A percentile compares a stretch with the other conserved stretches of the same genome.
Conservation (phyloP, 35 echinoderm and acorn worm species). For the Eucidaris tribuloides region DNA sequence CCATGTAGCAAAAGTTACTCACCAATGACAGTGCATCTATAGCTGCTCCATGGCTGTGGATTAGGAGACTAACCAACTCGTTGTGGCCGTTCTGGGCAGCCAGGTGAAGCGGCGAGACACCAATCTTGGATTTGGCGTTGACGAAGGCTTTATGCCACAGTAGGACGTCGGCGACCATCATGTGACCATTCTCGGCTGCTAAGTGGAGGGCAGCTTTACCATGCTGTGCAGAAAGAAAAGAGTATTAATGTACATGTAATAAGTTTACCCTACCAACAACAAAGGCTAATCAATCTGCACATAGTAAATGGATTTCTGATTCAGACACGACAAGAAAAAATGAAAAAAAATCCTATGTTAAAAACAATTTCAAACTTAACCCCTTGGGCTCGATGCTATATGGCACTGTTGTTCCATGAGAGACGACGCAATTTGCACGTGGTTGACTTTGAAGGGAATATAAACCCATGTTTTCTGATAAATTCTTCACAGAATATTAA, state of each 20-base stretch:
- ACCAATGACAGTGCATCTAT: constrained; percentile 98
- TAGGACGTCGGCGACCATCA: constrained; percentile 76
- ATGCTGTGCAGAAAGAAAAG: constrained; percentile 57
- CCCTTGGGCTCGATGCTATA: too few relatives aligned
- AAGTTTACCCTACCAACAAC: too few relatives aligned
- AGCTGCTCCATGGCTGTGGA: constrained; percentile 67
- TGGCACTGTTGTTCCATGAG: too few relatives aligned
- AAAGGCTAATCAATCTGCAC: too few relatives aligned
- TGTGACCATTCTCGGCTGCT: constrained; percentile 91
- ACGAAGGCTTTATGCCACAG: constrained; percentile 95
- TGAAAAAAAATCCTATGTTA: too few relatives aligned
- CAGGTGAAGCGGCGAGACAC: constrained; percentile 87
- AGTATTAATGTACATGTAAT: background rate
- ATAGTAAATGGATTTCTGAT: too few relatives aligned
- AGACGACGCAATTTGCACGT: too few relatives aligned
- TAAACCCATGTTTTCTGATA: too few relatives aligned
- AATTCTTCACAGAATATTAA: too few relatives aligned
- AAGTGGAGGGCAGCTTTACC: constrained; percentile 97
- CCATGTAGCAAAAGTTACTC: constrained; percentile 29
- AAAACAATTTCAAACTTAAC: too few relatives aligned
- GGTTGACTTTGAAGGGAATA: too few relatives aligned
- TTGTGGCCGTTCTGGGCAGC: constrained; percentile 91
- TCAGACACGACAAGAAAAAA: too few relatives aligned
- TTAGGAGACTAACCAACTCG: constrained; percentile 72
- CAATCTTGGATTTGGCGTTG: constrained; percentile 98